Conservation (phyloP, 2,888 invertebrate genomes). For the Acleris laterana region DNA sequence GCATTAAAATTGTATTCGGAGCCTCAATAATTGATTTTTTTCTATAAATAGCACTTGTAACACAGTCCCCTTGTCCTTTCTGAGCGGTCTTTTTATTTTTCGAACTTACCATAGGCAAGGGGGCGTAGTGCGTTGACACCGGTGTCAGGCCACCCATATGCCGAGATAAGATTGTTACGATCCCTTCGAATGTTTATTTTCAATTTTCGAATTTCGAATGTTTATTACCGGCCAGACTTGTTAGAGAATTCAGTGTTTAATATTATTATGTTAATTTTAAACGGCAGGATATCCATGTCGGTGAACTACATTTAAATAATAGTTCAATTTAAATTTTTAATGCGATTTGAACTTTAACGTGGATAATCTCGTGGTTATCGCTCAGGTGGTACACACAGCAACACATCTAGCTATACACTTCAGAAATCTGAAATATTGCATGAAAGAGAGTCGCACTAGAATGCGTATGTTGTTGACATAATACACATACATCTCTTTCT, state of each 20-base stretch:
- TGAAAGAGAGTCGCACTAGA: no score
- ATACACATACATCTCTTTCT: no score
- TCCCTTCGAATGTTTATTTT: constrained; percentile 49
- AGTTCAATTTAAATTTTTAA: constrained; percentile 34
- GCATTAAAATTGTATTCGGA: constrained; percentile 4
- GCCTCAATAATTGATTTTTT: constrained; percentile 23
- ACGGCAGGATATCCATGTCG: constrained; percentile 33
- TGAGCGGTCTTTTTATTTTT: constrained; percentile 27
- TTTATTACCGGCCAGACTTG: constrained; percentile 15
- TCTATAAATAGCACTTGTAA: constrained; percentile 30
- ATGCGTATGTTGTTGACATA: no score
- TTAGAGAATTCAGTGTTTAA: constrained; percentile 1
- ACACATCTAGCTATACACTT: no score
- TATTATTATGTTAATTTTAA: constrained; percentile 22
- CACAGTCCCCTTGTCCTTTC: constrained; percentile 24
- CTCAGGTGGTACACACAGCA: no score
- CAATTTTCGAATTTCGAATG: constrained; percentile 24
- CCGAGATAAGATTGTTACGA: constrained; percentile 55
- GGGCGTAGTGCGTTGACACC: constrained; percentile 64
- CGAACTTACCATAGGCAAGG: constrained; percentile 40
- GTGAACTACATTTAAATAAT: constrained; percentile 37
- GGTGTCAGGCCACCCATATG: constrained; percentile 53
- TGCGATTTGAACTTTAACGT: constrained; percentile 18
- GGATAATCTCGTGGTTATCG: constrained; percentile 27
- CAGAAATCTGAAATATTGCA: no score